Percentiles rank a stretch among this genome's conserved stretches.
phyloP scores from a whole-genome alignment of 2,113 vertebrate genomes.

The Danio rerio region DNA sequence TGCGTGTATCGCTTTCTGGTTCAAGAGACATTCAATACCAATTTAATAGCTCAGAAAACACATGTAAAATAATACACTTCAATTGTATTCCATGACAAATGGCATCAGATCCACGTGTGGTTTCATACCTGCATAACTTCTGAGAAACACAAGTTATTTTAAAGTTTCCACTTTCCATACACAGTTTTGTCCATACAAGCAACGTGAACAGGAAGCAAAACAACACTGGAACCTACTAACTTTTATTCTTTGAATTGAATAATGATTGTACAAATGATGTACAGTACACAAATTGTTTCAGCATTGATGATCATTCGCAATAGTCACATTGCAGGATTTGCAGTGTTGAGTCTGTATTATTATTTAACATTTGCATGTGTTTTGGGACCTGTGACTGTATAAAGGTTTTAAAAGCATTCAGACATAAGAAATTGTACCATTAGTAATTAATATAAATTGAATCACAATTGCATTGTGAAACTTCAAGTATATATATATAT shows the following conservation, averaged over 20 bases:
- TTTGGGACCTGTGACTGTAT: no score
- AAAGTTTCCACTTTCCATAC: neutral
- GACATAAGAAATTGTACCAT: no score
- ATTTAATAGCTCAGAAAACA: neutral
- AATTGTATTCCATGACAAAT: neutral
- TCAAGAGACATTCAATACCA: neutral
- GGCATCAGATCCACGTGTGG: neutral
- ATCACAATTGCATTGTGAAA: no score
- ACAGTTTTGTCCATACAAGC: neutral
- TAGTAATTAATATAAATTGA: no score
- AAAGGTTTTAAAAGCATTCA: no score
- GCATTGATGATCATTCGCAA: no score
- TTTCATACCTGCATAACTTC: neutral
- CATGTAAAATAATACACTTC: neutral
- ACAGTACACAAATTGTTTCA: no score
- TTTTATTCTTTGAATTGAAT: neutral
- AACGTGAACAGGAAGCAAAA: neutral
- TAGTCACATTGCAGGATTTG: no score
- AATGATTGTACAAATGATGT: no score
- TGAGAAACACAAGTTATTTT: neutral
- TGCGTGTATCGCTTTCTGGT: neutral
- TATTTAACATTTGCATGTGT: no score
- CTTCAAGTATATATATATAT: no score
- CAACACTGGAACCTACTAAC: neutral
- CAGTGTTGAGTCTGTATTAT: no score